Base-by-base conservation (phyloP, 2,888 invertebrate genomes). In the Latrodectus hesperus region DNA sequence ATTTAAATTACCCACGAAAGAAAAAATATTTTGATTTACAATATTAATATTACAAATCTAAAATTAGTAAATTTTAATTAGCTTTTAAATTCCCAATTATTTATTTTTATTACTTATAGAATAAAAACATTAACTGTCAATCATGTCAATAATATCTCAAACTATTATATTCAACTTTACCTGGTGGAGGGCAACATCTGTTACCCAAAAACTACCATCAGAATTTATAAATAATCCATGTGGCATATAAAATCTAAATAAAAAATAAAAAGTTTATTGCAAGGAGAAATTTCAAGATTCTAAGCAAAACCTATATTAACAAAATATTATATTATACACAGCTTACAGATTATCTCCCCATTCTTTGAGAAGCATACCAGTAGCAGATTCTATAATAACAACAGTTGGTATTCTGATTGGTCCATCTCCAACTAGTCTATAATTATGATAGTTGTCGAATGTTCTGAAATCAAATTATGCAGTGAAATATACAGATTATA, bases 161-260 rank as follows among this genome's bases (percentile, higher is more conserved):
- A 38, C 38, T 38, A 38, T 38, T 38, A 38, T 38, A 38, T 38
- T 6, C 0, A 12, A 55, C 9, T n/a, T 96, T 55, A 97, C 98
- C 94, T 99, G 99, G 93, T 99, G 99, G 91, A 98, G 94, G 0
- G 96, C 99, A 12, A 99, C 98, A 93, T 99, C 99, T 2, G 99
- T 99, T 49, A 98, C 94, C 98, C 98, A 99, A 55, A 96, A 94
- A 91, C 97, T 96, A 90, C 96, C 97, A 38, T 93, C 91, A 90
- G 95, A 94, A 92, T 99, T 98, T 22, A 99, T 95, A 17, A 97
- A 96, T 88, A 99, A 94, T 12, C 99, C 99, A 93, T 99, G 99
- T 0, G 99, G 99, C 95, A 99, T 95, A 92, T 96, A 98, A 93
- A 99, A 99, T 80, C 93, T 89, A n/a, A 67, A 77, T 12, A 79